Evolutionary conservation across 2,888 invertebrate species (phyloP).

Genomic region (Drosophila recens): DNA sequence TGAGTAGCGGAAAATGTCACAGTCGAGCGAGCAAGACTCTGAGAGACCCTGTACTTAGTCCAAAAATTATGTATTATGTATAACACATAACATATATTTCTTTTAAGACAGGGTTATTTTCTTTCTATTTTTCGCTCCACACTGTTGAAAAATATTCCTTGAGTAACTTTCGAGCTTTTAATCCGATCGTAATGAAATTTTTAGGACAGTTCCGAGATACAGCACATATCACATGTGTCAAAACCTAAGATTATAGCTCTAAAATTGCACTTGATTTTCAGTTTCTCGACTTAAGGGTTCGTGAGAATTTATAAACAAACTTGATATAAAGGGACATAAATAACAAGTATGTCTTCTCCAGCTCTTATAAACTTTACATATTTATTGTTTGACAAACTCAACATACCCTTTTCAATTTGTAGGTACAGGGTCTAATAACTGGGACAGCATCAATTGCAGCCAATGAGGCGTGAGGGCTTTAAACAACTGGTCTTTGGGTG

Average conservation of each 20-base stretch:
- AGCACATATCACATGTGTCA: background rate
- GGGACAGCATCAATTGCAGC: conserved; percentile 6
- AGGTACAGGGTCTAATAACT: conserved; percentile 1
- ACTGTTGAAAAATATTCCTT: too few relatives aligned
- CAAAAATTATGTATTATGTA: too few relatives aligned
- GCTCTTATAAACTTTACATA: too few relatives aligned
- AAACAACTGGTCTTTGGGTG: conserved; percentile 20
- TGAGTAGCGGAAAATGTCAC: background rate
- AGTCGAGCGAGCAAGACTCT: background rate
- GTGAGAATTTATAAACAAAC: too few relatives aligned
- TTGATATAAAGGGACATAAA: too few relatives aligned
- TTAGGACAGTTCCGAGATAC: background rate
- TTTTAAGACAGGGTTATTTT: too few relatives aligned
- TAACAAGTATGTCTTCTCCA: too few relatives aligned
- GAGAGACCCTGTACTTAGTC: background rate
- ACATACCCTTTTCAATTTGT: background rate
- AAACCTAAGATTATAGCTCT: background rate
- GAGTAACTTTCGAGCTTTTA: background rate
- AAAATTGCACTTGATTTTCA: background rate
- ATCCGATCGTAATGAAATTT: background rate
- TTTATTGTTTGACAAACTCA: background rate
- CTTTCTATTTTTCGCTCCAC: too few relatives aligned
- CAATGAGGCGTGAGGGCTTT: conserved; percentile 49
- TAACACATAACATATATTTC: too few relatives aligned
- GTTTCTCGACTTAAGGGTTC: background rate